These are phyloP conservation scores for Yponomeuta cagnagella DNA, from an alignment of 2,888 invertebrate species.

Conservation along the genomic window DNA sequence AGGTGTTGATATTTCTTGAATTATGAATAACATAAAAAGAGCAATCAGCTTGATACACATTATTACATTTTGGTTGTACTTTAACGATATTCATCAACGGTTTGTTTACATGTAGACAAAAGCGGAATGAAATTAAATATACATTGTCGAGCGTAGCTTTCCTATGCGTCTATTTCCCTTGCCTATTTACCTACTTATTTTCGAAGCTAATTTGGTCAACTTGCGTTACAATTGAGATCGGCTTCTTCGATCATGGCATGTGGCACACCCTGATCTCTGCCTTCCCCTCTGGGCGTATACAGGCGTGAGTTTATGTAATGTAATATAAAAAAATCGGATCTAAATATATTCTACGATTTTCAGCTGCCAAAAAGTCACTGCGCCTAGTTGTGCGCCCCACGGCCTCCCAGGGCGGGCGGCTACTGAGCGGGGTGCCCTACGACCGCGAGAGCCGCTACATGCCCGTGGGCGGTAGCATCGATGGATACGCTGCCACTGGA, in stretches of 20 bases:
- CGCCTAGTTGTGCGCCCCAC: slow-evolving; percentile 26
- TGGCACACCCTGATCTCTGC: not conserved
- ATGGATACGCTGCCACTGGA: slow-evolving; percentile 49
- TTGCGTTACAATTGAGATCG: not conserved
- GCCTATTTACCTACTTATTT: not conserved
- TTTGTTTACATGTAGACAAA: too few relatives aligned
- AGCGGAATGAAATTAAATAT: too few relatives aligned
- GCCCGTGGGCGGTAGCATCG: slow-evolving; percentile 40
- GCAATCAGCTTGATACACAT: too few relatives aligned
- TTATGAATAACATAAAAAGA: too few relatives aligned
- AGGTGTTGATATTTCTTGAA: too few relatives aligned
- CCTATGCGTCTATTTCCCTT: too few relatives aligned
- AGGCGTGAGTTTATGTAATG: not conserved
- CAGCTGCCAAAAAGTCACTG: slow-evolving; percentile 43
- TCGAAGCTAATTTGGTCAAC: not conserved
- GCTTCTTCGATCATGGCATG: not conserved
- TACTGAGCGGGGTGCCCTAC: slow-evolving; percentile 43
- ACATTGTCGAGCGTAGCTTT: too few relatives aligned
- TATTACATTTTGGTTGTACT: too few relatives aligned
- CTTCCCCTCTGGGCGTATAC: not conserved
- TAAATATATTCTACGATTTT: slow-evolving; percentile 19
- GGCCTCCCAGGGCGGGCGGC: slow-evolving; percentile 34
- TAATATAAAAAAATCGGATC: not conserved
- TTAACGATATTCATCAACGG: too few relatives aligned
- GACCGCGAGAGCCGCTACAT: slow-evolving; percentile 41